Conservation (phyloP, 2,797 vertebrate genomes). For the Poecilia velifera region DNA sequence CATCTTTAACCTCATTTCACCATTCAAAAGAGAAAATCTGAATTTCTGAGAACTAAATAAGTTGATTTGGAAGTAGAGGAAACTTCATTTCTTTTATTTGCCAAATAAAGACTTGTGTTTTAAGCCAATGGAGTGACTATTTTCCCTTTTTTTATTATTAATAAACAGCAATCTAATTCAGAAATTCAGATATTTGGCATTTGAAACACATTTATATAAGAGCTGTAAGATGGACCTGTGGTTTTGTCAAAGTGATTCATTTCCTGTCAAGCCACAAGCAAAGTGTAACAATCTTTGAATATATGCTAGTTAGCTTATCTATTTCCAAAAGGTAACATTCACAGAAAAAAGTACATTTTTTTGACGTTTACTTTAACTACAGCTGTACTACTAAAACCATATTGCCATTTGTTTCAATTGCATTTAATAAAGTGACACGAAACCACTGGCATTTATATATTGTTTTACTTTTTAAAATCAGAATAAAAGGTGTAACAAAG, state of each 20-base stretch:
- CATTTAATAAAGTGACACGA: no score
- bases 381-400: no score
- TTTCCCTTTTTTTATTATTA: background rate
- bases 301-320: no score
- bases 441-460: background rate
- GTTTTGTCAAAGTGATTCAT: background rate
- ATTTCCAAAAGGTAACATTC: no score
- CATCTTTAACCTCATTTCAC: background rate
- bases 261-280: no score
- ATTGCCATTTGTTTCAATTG: no score
- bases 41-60: background rate
- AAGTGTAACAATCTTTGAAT: no score
- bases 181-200: background rate
- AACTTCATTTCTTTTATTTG: background rate
- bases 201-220: background rate
- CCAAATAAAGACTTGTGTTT: background rate
- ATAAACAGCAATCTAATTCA: background rate
- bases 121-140: background rate
- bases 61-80: background rate
- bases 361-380: no score
- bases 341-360: no score
- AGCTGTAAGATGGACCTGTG: background rate
- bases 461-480: background rate
- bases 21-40: background rate
- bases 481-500: background rate